Evolutionary conservation across 2,888 invertebrate species (phyloP).

Genomic region (Drosophila yooni): DNA sequence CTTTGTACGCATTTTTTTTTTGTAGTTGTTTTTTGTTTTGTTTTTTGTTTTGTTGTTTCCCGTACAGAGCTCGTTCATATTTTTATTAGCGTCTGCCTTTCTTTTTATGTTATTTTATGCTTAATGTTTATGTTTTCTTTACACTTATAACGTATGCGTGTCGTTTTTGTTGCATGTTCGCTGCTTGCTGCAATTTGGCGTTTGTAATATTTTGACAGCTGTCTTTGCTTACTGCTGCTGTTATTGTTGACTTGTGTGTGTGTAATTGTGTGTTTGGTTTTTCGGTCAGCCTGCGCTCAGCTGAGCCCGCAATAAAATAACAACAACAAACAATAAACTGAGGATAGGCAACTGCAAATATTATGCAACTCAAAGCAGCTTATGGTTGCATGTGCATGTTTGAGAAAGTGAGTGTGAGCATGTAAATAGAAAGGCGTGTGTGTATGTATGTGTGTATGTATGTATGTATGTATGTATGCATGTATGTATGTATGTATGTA

Average conservation of each 20-base stretch:
- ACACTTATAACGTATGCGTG: slow-evolving; percentile 53
- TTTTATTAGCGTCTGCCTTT: slow-evolving; percentile 59
- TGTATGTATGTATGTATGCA: neutral
- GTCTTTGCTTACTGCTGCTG: slow-evolving; percentile 25
- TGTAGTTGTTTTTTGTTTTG: slow-evolving; percentile 26
- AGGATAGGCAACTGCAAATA: slow-evolving; percentile 34
- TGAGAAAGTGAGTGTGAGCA: slow-evolving; percentile 1
- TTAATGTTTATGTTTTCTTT: slow-evolving; percentile 62
- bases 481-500: neutral
- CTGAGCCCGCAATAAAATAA: slow-evolving; percentile 39
- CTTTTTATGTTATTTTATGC: slow-evolving; percentile 50
- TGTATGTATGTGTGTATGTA: neutral
- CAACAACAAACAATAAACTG: slow-evolving; percentile 27
- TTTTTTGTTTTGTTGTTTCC: slow-evolving; percentile 43
- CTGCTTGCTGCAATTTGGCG: slow-evolving; percentile 36
- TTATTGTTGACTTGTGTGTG: slow-evolving; percentile 5
- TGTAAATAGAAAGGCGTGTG: neutral
- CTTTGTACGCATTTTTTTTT: slow-evolving; percentile 81
- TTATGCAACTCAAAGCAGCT: slow-evolving; percentile 49
- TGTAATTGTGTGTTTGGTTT: slow-evolving; percentile 16
- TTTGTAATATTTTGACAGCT: slow-evolving; percentile 58
- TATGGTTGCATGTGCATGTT: slow-evolving; percentile 2
- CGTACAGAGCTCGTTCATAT: slow-evolving; percentile 54
- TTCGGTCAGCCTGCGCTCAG: slow-evolving; percentile 44
- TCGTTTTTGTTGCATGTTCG: slow-evolving; percentile 37